phyloP scores from a whole-genome alignment of 2,888 invertebrate species.

The Nycteola revayana region DNA sequence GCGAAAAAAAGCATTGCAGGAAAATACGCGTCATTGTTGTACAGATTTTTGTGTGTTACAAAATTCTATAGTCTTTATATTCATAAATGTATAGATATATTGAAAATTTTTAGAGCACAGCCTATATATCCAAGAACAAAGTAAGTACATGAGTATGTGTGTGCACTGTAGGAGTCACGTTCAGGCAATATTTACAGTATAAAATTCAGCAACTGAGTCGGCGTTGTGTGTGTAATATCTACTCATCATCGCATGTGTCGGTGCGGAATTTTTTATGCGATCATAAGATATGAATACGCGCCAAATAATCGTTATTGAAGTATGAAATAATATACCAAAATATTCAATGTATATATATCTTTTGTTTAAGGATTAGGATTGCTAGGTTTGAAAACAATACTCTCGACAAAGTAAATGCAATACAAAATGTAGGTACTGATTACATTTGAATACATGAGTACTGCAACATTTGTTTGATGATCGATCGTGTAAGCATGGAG shows the following conservation, averaged over 20 bases:
- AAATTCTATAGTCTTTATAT: no score
- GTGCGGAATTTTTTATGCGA: slow-evolving; percentile 28
- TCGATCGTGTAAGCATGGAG: no score
- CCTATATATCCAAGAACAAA: slow-evolving; percentile 12
- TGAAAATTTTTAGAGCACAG: not conserved
- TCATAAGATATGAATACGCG: no score
- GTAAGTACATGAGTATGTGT: slow-evolving; percentile 17
- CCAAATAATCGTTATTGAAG: no score
- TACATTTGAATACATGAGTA: no score
- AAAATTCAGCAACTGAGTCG: slow-evolving; percentile 64
- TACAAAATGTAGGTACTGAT: no score
- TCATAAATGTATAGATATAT: not conserved
- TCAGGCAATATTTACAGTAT: slow-evolving; percentile 70
- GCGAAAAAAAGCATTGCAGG: slow-evolving; percentile 16
- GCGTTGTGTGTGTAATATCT: slow-evolving; percentile 43
- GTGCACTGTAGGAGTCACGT: slow-evolving; percentile 60
- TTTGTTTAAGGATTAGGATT: no score
- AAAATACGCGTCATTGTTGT: slow-evolving; percentile 12
- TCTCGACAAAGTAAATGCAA: no score
- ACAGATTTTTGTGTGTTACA: slow-evolving; percentile 1
- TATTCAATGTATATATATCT: no score
- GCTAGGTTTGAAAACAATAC: no score
- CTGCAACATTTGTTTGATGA: no score
- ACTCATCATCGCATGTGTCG: slow-evolving; percentile 40
- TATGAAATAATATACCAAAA: no score